A percentile compares a stretch with the other conserved stretches of the same genome.
Evolutionary conservation across 2,797 vertebrate genomes (phyloP).

Genomic region (Okamejei kenojei): DNA sequence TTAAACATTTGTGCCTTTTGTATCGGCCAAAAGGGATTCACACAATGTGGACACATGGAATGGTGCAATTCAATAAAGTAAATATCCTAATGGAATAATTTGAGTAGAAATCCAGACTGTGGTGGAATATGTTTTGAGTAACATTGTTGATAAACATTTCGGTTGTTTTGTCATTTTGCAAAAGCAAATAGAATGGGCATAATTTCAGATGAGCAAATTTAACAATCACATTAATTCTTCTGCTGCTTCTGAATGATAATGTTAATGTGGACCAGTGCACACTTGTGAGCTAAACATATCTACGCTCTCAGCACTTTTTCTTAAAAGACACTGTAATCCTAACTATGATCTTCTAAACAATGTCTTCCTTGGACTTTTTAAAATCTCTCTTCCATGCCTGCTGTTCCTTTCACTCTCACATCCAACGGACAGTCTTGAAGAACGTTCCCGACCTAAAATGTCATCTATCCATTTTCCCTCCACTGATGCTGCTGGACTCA

Average conservation of each 20-base stretch:
- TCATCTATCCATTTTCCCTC: too few relatives aligned
- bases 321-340: background rate
- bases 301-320: background rate
- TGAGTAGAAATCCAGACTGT: background rate
- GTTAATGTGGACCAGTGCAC: background rate
- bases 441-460: too few relatives aligned
- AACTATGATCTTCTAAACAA: background rate
- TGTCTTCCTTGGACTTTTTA: background rate
- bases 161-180: background rate
- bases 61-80: background rate
- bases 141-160: background rate
- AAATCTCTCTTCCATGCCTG: background rate
- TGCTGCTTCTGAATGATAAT: background rate
- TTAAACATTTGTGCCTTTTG: background rate
- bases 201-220: background rate
- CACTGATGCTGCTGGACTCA: too few relatives aligned
- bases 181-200: background rate
- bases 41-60: background rate
- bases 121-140: background rate
- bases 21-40: background rate
- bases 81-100: background rate
- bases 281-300: background rate
- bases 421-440: background rate
- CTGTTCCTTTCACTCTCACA: background rate
- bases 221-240: background rate